Percentiles rank a stretch among this genome's conserved stretches.
Conservation (phyloP, 2,797 vertebrate species). For the Octomys mimax region DNA sequence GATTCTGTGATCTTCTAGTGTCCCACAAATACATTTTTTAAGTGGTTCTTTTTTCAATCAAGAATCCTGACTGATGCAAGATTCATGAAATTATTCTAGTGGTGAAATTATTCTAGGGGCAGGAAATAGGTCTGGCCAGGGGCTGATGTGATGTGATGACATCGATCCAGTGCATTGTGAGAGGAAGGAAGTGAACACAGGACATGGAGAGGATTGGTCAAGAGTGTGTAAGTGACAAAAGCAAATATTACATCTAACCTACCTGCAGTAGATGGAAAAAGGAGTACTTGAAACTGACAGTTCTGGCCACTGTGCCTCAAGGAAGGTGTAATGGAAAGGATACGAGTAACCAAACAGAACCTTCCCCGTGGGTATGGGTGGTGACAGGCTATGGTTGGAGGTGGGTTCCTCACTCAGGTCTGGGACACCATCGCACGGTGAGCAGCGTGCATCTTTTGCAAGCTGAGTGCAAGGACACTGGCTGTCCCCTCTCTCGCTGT, state of each 20-base stretch:
- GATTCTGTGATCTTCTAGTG: background rate
- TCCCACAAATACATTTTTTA: background rate
- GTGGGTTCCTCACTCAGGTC: background rate
- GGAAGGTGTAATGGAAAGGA: background rate
- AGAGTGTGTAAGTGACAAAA: background rate
- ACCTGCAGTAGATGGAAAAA: background rate
- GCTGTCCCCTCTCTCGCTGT: background rate
- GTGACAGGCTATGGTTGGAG: background rate
- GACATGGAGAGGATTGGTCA: background rate
- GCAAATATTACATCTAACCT: background rate
- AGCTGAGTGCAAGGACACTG: background rate
- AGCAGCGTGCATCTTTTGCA: background rate
- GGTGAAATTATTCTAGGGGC: background rate
- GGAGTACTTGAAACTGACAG: background rate
- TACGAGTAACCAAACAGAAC: background rate
- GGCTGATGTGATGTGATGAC: background rate
- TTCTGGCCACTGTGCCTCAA: background rate
- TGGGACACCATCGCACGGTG: background rate
- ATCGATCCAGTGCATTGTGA: background rate
- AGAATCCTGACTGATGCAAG: background rate
- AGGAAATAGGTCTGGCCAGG: background rate
- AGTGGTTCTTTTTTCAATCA: background rate
- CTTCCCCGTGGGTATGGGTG: background rate
- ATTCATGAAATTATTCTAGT: slow-evolving; percentile 21
- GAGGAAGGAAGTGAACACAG: background rate